Conservation (phyloP, 1,140 invertebrate genomes). For the Plectus sambesii region DNA sequence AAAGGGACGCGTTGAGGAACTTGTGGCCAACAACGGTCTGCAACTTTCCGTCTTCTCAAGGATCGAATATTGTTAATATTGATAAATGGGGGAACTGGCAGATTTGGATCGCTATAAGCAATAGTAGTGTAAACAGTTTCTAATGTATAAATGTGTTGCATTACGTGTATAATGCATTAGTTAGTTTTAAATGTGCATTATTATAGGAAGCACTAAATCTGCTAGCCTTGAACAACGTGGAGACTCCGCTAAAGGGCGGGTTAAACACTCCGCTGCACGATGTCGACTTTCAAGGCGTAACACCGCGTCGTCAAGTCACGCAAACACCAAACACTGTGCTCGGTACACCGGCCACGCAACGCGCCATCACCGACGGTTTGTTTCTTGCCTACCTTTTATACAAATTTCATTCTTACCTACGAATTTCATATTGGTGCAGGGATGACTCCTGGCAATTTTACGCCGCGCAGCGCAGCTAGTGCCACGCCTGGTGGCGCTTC, state of each 20-base stretch:
- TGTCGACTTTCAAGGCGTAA: constrained; percentile 69
- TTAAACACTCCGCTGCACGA: constrained; percentile 81
- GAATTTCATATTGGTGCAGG: background rate
- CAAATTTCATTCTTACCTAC: constrained; percentile 10
- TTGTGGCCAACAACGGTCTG: too few species aligned
- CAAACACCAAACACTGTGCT: constrained; percentile 89
- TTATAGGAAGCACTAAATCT: constrained; percentile 93
- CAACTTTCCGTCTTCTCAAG: too few species aligned
- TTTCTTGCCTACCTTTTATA: constrained; percentile 21
- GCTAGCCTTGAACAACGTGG: constrained; percentile 90
- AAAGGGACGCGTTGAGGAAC: too few species aligned
- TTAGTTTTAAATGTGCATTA: too few species aligned
- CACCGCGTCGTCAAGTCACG: constrained; percentile 58
- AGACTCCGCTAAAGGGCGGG: constrained; percentile 89
- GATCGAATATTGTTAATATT: too few species aligned
- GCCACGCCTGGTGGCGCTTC: constrained; percentile 24
- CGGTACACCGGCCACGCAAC: constrained; percentile 67
- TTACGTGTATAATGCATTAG: too few species aligned
- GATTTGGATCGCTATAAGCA: too few species aligned
- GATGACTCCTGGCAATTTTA: constrained; percentile 15
- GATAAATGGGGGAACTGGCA: too few species aligned
- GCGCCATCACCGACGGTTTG: constrained; percentile 21
- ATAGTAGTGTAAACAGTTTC: too few species aligned
- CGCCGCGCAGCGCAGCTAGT: constrained; percentile 20
- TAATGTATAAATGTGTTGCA: too few species aligned